A percentile compares a stretch with the other conserved stretches of the same genome.
Evolutionary conservation across 2,888 invertebrate genomes (phyloP).

Genomic region (Conops quadrifasciatus): DNA sequence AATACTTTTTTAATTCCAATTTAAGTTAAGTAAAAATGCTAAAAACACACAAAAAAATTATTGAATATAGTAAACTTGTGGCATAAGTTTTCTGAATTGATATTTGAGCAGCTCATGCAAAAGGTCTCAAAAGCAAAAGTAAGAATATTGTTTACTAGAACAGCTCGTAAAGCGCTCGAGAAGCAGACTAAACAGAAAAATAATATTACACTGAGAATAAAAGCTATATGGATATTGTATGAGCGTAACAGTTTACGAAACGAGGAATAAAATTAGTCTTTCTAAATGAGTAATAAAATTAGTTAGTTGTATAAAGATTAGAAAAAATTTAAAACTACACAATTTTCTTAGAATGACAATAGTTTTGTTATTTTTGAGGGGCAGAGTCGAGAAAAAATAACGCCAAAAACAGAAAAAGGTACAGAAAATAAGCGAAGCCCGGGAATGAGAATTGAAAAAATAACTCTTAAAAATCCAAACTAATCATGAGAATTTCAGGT

Average conservation of each 20-base stretch:
- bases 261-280: conserved; percentile 32
- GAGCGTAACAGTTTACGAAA: conserved; percentile 46
- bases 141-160: conserved; percentile 29
- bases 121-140: conserved; percentile 39
- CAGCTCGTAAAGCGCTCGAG: no score
- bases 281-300: background rate
- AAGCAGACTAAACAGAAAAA: no score
- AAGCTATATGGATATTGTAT: conserved; percentile 41
- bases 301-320: conserved; percentile 41
- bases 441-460: no score
- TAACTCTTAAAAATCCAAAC: conserved; percentile 30
- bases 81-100: conserved; percentile 40
- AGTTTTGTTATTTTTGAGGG: conserved; percentile 45
- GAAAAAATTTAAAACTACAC: conserved; percentile 51
- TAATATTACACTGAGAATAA: conserved; percentile 14
- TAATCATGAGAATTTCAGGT: conserved; percentile 58
- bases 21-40: conserved; percentile 21
- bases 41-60: conserved; percentile 27
- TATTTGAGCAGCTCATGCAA: conserved; percentile 31
- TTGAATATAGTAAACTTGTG: conserved; percentile 24
- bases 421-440: no score
- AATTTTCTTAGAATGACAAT: conserved; percentile 41
- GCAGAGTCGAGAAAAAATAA: no score
- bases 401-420: no score
- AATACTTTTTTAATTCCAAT: conserved; percentile 15